Conservation (phyloP, 2,113 vertebrate species). For the Pseudonaja textilis region DNA sequence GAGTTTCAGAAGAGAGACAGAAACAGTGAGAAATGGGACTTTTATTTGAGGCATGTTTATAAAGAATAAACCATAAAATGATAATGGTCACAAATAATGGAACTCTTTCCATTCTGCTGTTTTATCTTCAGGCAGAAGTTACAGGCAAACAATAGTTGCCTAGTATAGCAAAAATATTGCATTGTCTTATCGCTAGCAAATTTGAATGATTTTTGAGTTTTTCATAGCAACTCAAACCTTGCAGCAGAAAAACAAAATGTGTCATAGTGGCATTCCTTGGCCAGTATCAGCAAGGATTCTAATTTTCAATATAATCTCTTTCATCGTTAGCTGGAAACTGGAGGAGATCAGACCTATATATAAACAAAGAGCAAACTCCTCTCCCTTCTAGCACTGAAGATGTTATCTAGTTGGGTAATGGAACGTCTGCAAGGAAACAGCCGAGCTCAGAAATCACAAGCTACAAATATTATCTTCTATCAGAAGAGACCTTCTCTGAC, state of each 20-base stretch:
- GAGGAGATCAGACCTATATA: not conserved
- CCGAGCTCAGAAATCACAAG: not conserved
- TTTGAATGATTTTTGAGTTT: not conserved
- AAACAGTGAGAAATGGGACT: not conserved
- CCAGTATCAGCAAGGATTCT: accelerated
- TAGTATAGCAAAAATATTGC: not conserved
- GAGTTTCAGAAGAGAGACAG: not conserved
- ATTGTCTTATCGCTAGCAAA: not conserved
- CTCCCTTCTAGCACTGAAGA: not conserved
- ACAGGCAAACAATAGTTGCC: not conserved
- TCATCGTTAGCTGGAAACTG: conserved; percentile 23
- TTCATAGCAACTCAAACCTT: not conserved
- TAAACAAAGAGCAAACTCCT: not conserved
- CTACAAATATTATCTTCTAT: not conserved
- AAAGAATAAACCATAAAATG: not conserved
- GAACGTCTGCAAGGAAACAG: not conserved
- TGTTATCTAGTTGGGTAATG: not conserved
- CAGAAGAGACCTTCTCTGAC: conserved; percentile 24
- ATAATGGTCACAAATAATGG: not conserved
- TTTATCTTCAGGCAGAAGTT: not conserved
- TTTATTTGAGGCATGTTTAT: not conserved
- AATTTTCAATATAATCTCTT: conserved; percentile 21
- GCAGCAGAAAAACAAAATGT: not conserved
- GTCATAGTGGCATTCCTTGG: not conserved
- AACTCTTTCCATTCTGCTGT: not conserved